These are phyloP conservation scores for Platygyra sinensis DNA, from an alignment of 64 coral and sea anemone species.

Conservation along the genomic window DNA sequence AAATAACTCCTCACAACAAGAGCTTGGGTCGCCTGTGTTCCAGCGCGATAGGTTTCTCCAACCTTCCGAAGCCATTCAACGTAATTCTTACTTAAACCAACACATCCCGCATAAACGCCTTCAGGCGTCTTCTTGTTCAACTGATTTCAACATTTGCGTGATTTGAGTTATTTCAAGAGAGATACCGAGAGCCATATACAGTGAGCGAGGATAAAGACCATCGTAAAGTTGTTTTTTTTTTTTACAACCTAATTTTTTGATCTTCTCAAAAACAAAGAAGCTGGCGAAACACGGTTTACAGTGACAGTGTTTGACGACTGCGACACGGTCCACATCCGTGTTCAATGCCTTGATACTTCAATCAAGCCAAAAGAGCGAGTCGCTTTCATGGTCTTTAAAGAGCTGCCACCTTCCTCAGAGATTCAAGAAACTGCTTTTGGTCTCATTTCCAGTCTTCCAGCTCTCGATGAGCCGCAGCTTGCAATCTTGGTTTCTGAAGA, in stretches of 20 bases:
- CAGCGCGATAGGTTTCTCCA: too few species aligned
- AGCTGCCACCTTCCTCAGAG: conserved; percentile 39
- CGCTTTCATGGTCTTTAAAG: too few species aligned
- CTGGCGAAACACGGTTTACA: too few species aligned
- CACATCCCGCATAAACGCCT: too few species aligned
- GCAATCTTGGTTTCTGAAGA: conserved; percentile 67
- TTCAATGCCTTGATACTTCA: neutral
- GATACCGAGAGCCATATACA: neutral
- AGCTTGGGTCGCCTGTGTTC: too few species aligned
- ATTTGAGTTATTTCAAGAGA: neutral
- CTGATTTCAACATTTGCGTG: neutral
- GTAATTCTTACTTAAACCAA: too few species aligned
- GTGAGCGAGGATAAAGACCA: conserved; percentile 19
- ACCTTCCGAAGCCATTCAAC: too few species aligned
- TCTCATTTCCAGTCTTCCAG: conserved; percentile 21
- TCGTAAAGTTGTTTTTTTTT: conserved; percentile 86
- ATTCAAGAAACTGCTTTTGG: neutral
- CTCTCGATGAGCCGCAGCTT: too few species aligned
- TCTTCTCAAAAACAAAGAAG: too few species aligned
- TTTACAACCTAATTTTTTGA: conserved; percentile 91
- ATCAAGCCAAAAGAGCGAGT: too few species aligned
- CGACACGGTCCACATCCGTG: conserved; percentile 64
- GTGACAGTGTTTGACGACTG: conserved; percentile 52
- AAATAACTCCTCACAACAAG: too few species aligned
- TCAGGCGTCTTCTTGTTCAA: too few species aligned